phyloP scores from a whole-genome alignment of 1,140 invertebrate species.

The Conopomorpha cramerella region DNA sequence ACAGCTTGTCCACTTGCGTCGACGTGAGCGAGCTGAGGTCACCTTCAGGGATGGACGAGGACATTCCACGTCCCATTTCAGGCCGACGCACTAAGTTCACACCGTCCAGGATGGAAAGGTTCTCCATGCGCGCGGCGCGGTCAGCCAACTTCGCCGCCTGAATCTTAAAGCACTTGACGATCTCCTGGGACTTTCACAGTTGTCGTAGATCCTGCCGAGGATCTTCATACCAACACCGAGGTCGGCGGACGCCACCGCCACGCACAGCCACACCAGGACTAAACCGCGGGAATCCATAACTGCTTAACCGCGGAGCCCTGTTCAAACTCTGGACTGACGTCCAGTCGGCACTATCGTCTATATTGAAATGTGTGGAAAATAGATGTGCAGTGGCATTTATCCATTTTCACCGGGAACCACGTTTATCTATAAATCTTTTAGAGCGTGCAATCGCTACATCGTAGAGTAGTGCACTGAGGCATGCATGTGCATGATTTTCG shows the following conservation, averaged over 20 bases:
- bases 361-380: constrained; percentile 53
- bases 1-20: constrained; percentile 62
- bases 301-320: constrained; percentile 21
- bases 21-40: constrained; percentile 55
- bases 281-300: constrained; percentile 41
- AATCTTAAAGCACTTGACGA: constrained; percentile 70
- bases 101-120: constrained; percentile 67
- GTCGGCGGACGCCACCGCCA: constrained; percentile 22
- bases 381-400: constrained; percentile 59
- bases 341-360: constrained; percentile 41
- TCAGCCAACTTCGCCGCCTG: constrained; percentile 67
- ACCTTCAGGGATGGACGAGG: constrained; percentile 42
- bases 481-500: constrained; percentile 26
- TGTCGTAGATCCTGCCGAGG: constrained; percentile 62
- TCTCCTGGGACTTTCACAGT: constrained; percentile 65
- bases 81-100: constrained; percentile 53
- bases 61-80: constrained; percentile 29
- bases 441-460: constrained; percentile 61
- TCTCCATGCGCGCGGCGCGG: constrained; percentile 65
- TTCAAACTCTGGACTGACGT: constrained; percentile 23
- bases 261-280: constrained; percentile 31
- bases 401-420: constrained; percentile 60
- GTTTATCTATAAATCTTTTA: constrained; percentile 62
- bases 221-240: constrained; percentile 40
- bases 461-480: constrained; percentile 46